Base-by-base conservation (phyloP, 1,140 invertebrate species). In the Tenebrio molitor region DNA sequence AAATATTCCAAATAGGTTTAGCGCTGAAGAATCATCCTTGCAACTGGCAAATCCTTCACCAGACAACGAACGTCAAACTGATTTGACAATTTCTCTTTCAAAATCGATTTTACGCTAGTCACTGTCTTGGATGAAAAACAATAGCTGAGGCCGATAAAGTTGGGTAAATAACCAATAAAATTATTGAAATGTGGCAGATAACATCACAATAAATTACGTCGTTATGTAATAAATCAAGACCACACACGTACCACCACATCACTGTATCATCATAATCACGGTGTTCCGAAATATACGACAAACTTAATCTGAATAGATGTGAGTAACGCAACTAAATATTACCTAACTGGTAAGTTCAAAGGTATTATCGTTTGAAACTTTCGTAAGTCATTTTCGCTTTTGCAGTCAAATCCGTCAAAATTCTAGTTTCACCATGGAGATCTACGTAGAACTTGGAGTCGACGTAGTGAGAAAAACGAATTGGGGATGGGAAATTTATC, bases 401-500 rank as follows among this genome's bases (percentile, higher is more conserved):
- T 41, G 19, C 17, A 50, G 44, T n/a, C n/a, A n/a, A 21, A 65
- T 65, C 62, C 12, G 17, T 65, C 36, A 21, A 42, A 66, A 42
- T 66, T 65, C 21, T 34, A 17, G 62, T 41, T 63, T 65, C 17
- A 7, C 0, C 44, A 80, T 81, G 77, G 78, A 78, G 72, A 79
- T 81, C 64, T 73, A 74, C 15, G 21, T 80, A 8, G 78, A 80
- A 42, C 64, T 81, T 8, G 76, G 77, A 53, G 64, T 80, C 34
- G 76, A 80, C 65, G 53, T 79, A 1, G 42, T 81, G 12, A 72
- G 74, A 33, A 69, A 64, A 3, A 73, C 74, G 8, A 73, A 66
- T 12, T 79, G 74, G 78, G 78, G 79, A 12, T 78, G 78, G 77
- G 72, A 75, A 25, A 75, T 81, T 29, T 79, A 76, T 29, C 73